Evolutionary conservation across 2,113 vertebrate genomes (phyloP).

Genomic region (Bubo bubo): DNA sequence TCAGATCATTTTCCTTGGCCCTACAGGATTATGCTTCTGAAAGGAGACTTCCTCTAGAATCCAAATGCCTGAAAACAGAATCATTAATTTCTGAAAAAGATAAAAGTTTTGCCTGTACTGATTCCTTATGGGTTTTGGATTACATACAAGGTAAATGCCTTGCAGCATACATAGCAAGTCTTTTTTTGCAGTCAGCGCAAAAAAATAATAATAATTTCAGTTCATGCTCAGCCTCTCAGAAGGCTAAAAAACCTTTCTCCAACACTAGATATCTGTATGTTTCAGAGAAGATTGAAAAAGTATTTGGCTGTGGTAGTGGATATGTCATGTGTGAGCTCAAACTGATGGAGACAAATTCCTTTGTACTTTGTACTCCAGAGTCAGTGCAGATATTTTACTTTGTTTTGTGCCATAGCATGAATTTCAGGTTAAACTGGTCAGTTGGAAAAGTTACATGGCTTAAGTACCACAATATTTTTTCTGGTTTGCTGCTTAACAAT

Average conservation of each 20-base stretch:
- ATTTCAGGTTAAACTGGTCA: not conserved
- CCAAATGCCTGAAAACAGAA: not conserved
- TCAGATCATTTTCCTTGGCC: not conserved
- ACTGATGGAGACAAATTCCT: not conserved
- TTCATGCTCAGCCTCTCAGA: not conserved
- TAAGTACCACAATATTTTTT: not conserved
- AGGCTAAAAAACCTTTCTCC: not conserved
- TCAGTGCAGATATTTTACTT: not conserved
- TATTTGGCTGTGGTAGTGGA: not conserved
- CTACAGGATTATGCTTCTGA: constrained; percentile 1
- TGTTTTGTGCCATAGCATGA: not conserved
- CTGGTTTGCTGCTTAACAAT: not conserved
- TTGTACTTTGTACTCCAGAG: not conserved
- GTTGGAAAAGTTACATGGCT: not conserved
- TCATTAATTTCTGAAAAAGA: not conserved
- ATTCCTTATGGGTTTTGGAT: not conserved
- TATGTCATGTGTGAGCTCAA: not conserved
- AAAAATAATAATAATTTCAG: not conserved
- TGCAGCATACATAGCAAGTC: not conserved
- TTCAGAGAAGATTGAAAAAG: not conserved
- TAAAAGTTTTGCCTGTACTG: not conserved
- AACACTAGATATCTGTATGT: not conserved
- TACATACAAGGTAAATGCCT: not conserved
- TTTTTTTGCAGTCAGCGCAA: not conserved
- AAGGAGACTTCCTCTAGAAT: not conserved